Base-by-base conservation (phyloP, 2,113 vertebrate species). In the Sebastes schlegelii region DNA sequence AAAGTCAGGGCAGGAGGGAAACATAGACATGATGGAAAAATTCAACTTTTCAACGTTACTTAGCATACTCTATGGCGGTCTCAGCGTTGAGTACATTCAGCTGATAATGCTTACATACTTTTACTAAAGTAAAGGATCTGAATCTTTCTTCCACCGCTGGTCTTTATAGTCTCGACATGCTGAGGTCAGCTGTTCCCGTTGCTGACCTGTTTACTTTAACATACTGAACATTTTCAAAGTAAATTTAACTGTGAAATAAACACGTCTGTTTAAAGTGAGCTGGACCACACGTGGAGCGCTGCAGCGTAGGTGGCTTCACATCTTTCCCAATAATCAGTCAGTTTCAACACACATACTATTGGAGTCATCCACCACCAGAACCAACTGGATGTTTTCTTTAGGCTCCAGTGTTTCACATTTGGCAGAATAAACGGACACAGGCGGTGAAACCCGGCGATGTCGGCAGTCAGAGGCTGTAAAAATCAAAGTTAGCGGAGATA, bases 251-350 rank as follows among this genome's bases (percentile, higher is more conserved):
- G 51, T 40, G 64, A 69, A 23, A 13, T 43, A 19, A 43, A 14
- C 26, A 1, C 14, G 51, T 55, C 3, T 64, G 77, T 72, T 49
- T 49, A 23, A 48, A 73, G 26, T 40, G 71, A 40, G 52, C 8
- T 1, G 74, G 81, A 43, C 67, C 81, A 52, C 74, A 83, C 67
- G 43, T 5, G 49, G 6, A 46, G 64, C 54, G 8, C 46, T 21
- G 54, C 64, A n/a, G 64, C n/a, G 45, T 68, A 17, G 52, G 55
- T 8, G 67, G 71, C 45, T 34, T 34, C 10, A 19, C 0, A 51
- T 45, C 12, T 10, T 63, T 17, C 17, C 57, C 55, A 43, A 1
- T 54, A 17, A 45, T 23, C 34, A 34, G 26, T 62, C 72, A 46
- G n/a, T 63, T 74, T 52, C 12, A 72, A 57, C 42, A 48, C n/a